Evolutionary conservation across 1,140 invertebrate species (phyloP).

Genomic region (Hormaphis cornu): DNA sequence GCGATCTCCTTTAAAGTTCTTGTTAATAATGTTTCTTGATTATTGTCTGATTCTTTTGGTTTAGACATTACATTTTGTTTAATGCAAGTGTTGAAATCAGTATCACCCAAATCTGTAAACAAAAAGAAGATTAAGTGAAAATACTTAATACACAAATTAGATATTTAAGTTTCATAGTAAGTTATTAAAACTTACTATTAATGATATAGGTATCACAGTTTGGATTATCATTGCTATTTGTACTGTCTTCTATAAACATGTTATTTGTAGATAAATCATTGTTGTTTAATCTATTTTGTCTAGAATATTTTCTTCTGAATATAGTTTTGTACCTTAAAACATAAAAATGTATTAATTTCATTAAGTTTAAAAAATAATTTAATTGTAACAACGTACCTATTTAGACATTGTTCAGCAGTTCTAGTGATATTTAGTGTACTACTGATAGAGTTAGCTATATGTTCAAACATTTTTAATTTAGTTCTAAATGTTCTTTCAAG

Average conservation of each 20-base stretch:
- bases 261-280: neutral
- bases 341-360: neutral
- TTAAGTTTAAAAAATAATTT: neutral
- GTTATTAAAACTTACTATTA: neutral
- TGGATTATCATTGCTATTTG: neutral
- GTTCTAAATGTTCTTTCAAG: slow-evolving; percentile 16
- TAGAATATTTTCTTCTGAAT: slow-evolving; percentile 17
- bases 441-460: neutral
- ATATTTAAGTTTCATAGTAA: neutral
- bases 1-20: slow-evolving; percentile 6
- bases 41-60: neutral
- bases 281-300: neutral
- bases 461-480: slow-evolving; percentile 27
- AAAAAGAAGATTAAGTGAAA: too few species aligned
- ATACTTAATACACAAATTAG: neutral
- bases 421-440: slow-evolving; percentile 6
- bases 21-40: neutral
- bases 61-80: neutral
- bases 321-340: slow-evolving; percentile 13
- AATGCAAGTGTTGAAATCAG: neutral
- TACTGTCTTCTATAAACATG: neutral
- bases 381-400: neutral
- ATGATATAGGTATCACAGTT: slow-evolving; percentile 1
- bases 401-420: slow-evolving; percentile 23
- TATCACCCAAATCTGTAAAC: neutral